These are phyloP conservation scores for Clarias pachynema DNA, from an alignment of 2,797 vertebrate genomes.

Conservation along the genomic window DNA sequence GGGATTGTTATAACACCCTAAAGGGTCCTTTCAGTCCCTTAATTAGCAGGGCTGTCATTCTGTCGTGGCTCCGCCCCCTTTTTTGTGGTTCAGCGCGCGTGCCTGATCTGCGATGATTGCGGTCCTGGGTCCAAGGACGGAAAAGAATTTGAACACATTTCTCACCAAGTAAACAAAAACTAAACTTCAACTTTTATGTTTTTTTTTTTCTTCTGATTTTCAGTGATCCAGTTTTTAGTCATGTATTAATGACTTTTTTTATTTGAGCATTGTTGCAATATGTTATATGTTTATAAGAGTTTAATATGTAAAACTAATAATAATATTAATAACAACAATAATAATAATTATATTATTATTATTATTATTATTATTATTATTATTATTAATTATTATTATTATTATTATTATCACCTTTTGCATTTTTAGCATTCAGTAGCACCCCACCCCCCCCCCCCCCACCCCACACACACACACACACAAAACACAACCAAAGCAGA, in stretches of 20 bases:
- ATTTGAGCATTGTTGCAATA: background rate
- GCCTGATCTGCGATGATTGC: background rate
- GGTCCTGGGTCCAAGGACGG: background rate
- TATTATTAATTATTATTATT: no score
- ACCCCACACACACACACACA: background rate
- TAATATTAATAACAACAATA: background rate
- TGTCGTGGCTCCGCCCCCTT: slow-evolving; percentile 76
- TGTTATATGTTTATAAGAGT: background rate
- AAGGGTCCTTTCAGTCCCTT: slow-evolving; percentile 94
- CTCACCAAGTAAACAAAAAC: background rate
- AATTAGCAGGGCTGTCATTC: slow-evolving; percentile 99
- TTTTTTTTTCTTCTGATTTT: background rate
- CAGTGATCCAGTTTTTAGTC: background rate
- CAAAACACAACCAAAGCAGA: background rate
- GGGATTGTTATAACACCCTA: slow-evolving; percentile 94
- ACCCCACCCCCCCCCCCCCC: no score
- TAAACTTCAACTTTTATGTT: background rate
- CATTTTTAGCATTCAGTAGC: no score
- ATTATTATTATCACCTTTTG: background rate
- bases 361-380: no score
- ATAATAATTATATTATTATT: background rate
- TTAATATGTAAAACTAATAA: background rate
- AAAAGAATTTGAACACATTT: background rate
- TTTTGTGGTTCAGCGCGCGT: slow-evolving; percentile 57
- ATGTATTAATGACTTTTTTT: background rate